Base-by-base conservation (phyloP, 2,888 invertebrate genomes). In the Drosophila seclusa region DNA sequence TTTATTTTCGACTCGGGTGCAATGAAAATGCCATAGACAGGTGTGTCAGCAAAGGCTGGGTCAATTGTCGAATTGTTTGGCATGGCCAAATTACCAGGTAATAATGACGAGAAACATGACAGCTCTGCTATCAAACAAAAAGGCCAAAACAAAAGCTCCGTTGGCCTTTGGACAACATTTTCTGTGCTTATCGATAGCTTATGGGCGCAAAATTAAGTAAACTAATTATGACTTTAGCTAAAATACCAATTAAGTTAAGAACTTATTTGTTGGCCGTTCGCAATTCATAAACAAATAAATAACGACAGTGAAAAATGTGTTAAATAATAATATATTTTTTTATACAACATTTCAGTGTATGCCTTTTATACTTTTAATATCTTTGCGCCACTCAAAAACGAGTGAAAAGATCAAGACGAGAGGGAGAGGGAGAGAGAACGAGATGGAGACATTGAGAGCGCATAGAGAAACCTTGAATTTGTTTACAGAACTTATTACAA, bases 381-480 rank as follows among this genome's bases (percentile, higher is more conserved):
- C 38, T 55, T 55, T 27, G 21, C 13, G 38, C 5, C 29, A 27
- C 40, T 65, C 42, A 59, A 49, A 62, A 72, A 59, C 54, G 61
- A 62, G 62, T 60, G 50, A 75, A 75, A 65, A 48, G 32, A 40
- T 31, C 34, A 24, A n/a, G 38, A n/a, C 0, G n/a, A 55, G 21
- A n/a, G 36, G 16, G 4, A 31, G 16, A 32, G 0, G 8, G 13
- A 13, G 42, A 27, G 18, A 50, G 32, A 49, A 4, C 6, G 21
- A 40, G 27, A 31, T 4, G 45, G 45, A 7, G 16, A 24, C 16
- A 24, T 45, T 27, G 24, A 32, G 60, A 34, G 11, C 8, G 45
- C 24, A 16, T 27, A 45, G 31, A 31, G 38, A 50, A 69, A 83
- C 87, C 87, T 84, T 84, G 87, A 82, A 84, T 70, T 68, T 74